phyloP scores from a whole-genome alignment of 2,888 invertebrate genomes.

The Drosophila helvetica region DNA sequence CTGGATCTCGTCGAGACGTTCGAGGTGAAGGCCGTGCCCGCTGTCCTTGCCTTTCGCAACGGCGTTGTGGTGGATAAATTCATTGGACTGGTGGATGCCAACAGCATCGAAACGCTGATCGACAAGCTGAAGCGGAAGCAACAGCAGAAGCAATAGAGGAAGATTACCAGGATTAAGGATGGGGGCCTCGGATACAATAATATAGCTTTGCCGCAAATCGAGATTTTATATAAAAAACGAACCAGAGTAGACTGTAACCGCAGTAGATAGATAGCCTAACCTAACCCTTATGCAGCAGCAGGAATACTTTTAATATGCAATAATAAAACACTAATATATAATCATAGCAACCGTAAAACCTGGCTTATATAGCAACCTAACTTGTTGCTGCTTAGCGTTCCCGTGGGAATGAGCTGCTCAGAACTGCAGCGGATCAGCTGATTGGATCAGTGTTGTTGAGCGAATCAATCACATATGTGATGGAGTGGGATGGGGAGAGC shows the following conservation, averaged over 20 bases:
- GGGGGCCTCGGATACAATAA: constrained; percentile 1
- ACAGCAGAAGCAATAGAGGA: constrained; percentile 61
- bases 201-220: background rate
- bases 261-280: constrained; percentile 19
- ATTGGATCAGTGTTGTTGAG: background rate
- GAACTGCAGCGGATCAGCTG: background rate
- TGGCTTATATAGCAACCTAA: background rate
- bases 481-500: background rate
- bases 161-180: background rate
- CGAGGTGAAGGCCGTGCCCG: constrained; percentile 92
- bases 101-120: constrained; percentile 91
- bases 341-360: constrained; percentile 14
- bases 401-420: background rate
- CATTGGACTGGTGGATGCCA: constrained; percentile 92
- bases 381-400: background rate
- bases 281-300: constrained; percentile 19
- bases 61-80: constrained; percentile 94
- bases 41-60: constrained; percentile 89
- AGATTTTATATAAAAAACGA: constrained; percentile 21
- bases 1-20: constrained; percentile 92
- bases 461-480: background rate
- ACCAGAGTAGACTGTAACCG: constrained; percentile 21
- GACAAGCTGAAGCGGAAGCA: constrained; percentile 85
- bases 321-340: constrained; percentile 32
- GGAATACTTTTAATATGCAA: constrained; percentile 31